A percentile compares a stretch with the other conserved stretches of the same genome.
phyloP scores from a whole-genome alignment of 2,797 vertebrate genomes.

The Eleutherodactylus coqui region DNA sequence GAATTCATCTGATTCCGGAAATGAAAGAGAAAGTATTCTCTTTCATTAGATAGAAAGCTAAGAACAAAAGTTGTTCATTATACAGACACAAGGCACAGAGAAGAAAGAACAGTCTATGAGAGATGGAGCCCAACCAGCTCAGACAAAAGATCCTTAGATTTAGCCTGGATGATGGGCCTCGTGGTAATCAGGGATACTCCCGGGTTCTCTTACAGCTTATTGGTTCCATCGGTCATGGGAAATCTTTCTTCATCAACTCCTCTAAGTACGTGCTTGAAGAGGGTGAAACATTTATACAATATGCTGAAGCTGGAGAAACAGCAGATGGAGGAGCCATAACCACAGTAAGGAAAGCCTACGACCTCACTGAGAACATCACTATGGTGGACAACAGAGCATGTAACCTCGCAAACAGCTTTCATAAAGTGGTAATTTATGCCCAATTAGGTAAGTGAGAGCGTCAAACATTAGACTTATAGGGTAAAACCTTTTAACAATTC shows the following conservation, averaged over 20 bases:
- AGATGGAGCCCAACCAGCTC: not conserved
- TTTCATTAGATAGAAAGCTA: too few species aligned
- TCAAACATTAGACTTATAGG: not conserved
- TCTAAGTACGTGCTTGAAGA: conserved; percentile 9
- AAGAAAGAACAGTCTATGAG: not conserved
- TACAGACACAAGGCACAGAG: too few species aligned
- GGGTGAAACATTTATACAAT: not conserved
- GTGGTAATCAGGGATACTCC: conserved; percentile 1
- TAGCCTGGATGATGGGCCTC: not conserved
- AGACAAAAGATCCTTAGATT: not conserved
- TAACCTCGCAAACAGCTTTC: not conserved
- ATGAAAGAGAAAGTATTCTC: too few species aligned
- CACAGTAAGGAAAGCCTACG: not conserved
- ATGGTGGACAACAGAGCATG: conserved; percentile 8
- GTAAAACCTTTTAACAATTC: too few species aligned
- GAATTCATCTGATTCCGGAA: too few species aligned
- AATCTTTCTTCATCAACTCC: conserved; percentile 30
- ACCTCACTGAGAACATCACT: not conserved
- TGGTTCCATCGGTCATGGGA: conserved; percentile 16
- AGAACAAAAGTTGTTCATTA: too few species aligned
- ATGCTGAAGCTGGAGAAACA: not conserved
- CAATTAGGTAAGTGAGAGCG: not conserved
- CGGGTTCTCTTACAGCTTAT: not conserved
- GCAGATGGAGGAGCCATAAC: not conserved
- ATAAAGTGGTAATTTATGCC: not conserved